phyloP scores from a whole-genome alignment of 1,140 invertebrate species.

The Aphaenogaster rudis region DNA sequence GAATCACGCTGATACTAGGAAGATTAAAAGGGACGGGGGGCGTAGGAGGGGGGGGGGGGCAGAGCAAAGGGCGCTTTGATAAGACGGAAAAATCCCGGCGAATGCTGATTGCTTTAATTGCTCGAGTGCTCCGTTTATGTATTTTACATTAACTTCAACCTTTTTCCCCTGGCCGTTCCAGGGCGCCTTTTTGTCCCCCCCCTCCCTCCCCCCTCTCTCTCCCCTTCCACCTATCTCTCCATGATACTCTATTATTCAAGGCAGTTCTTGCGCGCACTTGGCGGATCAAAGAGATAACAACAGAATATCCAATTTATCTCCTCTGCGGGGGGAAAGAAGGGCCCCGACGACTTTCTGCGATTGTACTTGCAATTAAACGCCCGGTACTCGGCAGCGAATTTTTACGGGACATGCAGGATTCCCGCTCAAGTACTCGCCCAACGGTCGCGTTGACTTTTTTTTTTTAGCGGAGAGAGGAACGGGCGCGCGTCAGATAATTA shows the following conservation, averaged over 20 bases:
- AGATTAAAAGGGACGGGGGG: constrained; percentile 1
- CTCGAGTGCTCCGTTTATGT: constrained; percentile 59
- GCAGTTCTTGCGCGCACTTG: constrained; percentile 59
- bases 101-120: constrained; percentile 59
- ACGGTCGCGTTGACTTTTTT: not conserved
- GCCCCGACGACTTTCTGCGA: constrained; percentile 31
- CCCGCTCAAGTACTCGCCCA: too few relatives aligned
- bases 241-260: constrained; percentile 63
- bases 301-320: constrained; percentile 60
- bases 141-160: constrained; percentile 58
- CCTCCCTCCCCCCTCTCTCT: not conserved
- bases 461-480: not conserved
- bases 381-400: constrained; percentile 6
- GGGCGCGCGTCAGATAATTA: not conserved
- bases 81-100: constrained; percentile 54
- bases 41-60: too few relatives aligned
- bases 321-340: not conserved
- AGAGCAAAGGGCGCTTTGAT: not conserved
- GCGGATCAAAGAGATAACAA: constrained; percentile 60
- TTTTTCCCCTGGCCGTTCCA: not conserved
- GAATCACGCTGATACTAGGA: not conserved
- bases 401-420: constrained; percentile 38
- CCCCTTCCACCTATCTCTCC: not conserved
- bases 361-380: constrained; percentile 57
- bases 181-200: not conserved